Evolutionary conservation across 2,113 vertebrate genomes (phyloP).

Genomic region (Etheostoma cragini): DNA sequence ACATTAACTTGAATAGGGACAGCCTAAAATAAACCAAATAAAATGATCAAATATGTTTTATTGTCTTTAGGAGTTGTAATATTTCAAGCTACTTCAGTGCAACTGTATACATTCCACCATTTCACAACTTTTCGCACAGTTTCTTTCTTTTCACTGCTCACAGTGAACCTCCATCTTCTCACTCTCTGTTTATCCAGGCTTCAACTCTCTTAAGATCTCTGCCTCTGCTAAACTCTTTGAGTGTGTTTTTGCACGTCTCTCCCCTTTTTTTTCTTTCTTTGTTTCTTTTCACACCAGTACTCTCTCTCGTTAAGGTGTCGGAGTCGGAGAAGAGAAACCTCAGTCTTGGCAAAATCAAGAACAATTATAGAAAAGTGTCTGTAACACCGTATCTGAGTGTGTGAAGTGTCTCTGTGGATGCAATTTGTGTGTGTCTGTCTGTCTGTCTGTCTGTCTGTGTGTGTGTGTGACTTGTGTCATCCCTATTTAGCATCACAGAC

Average conservation of each 20-base stretch:
- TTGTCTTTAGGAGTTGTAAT: background rate
- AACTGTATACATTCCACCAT: background rate
- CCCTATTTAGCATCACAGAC: constrained; percentile 65
- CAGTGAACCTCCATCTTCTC: background rate
- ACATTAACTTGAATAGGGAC: background rate
- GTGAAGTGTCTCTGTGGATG: constrained; percentile 17
- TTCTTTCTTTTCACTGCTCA: background rate
- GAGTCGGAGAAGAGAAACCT: constrained; percentile 37
- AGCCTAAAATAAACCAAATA: background rate
- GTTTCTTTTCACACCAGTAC: constrained; percentile 27
- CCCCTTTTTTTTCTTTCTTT: background rate
- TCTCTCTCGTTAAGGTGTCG: constrained; percentile 49
- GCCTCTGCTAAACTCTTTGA: background rate
- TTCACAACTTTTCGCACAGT: background rate
- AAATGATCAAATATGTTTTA: background rate
- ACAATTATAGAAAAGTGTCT: constrained; percentile 63
- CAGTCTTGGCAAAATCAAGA: constrained; percentile 5
- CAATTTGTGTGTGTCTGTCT: constrained; percentile 20
- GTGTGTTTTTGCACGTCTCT: constrained; percentile 8
- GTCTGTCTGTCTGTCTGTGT: constrained; percentile 22
- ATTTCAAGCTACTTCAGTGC: background rate
- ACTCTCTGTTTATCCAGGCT: constrained; percentile 14
- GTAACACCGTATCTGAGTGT: constrained; percentile 46
- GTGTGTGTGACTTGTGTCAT: constrained; percentile 69
- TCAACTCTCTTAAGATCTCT: background rate